Evolutionary conservation across 2,888 invertebrate species (phyloP), one percentile per base, ranked within the genome.

Genomic region (Agrochola lychnidis): DNA sequence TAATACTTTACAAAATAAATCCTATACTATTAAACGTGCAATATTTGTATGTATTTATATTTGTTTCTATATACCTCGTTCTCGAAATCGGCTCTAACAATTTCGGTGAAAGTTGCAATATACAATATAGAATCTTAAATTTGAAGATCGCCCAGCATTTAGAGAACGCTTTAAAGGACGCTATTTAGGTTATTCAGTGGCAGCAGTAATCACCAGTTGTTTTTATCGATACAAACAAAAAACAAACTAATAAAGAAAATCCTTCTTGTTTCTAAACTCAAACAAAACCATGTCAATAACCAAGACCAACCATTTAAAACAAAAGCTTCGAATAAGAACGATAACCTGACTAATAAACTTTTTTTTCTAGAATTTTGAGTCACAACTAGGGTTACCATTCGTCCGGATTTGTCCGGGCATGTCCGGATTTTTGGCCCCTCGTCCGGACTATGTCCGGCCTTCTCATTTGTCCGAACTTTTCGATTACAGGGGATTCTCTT

Each of bases 291-390:
- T 9, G 14, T 22, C 16, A 19, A 67, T 25, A 57, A 19, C 6
- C 7, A 22, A 79, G 48, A 40, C n/a, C 4, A 59, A 56, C n/a
- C 1, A 57, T 40, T 59, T 51, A 75, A 61, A 80, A 70, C 19
- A 79, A 73, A 66, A 45, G 9, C 25, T 56, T 56, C 12, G 66
- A 66, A 53, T 36, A 22, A 67, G 14, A 48, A 59, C 2, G 40
- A 53, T 57, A 36, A 64, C 70, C 70, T 77, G 57, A 73, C 42
- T 63, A 63, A 64, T n/a, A 51, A 48, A 45, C 22, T 6, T 25
- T 67, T 73, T 53, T 70, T 59, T 45, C 25, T 25, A 53, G 19
- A 5, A 53, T 59, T 70, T 59, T 78, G 59, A 73, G 72, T 73
- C 62, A 30, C 30, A 30, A 30, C 30, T 30, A 30, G 30, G 30